Evolutionary conservation across 1,140 invertebrate species (phyloP).

Genomic region (Hirudo medicinalis): DNA sequence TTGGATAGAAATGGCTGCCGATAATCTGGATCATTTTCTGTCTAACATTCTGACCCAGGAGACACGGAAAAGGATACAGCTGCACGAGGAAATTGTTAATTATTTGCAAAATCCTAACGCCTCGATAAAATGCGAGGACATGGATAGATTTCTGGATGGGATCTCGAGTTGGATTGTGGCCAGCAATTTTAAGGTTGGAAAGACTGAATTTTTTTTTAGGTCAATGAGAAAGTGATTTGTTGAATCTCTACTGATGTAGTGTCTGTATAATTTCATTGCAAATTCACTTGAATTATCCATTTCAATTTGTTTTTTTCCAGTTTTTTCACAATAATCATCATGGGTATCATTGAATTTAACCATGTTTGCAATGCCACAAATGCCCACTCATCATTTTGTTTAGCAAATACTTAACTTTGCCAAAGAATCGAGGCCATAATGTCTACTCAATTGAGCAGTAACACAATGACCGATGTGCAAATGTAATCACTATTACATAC

Average conservation of each 20-base stretch:
- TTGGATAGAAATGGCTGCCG: not conserved
- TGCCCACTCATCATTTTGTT: too few species aligned
- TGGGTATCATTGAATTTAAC: too few species aligned
- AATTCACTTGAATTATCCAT: not conserved
- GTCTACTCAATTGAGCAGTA: too few species aligned
- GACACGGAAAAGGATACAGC: conserved; percentile 65
- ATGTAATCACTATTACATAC: too few species aligned
- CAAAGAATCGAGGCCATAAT: too few species aligned
- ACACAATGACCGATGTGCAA: too few species aligned
- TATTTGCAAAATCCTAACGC: conserved; percentile 60
- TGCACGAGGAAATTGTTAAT: conserved; percentile 61
- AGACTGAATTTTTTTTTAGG: not conserved
- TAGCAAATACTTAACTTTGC: too few species aligned
- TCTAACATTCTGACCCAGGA: conserved; percentile 66
- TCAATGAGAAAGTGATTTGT: not conserved
- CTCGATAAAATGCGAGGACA: conserved; percentile 64
- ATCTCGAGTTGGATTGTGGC: conserved; percentile 73
- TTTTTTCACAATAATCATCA: too few species aligned
- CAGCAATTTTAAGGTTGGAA: conserved; percentile 73
- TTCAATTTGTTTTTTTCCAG: not conserved
- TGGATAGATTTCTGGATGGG: conserved; percentile 69
- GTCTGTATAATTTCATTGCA: not conserved
- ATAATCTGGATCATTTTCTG: conserved; percentile 49
- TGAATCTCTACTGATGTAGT: not conserved
- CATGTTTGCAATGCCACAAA: too few species aligned